These are phyloP conservation scores for Ophioninae sp. DNA, from an alignment of 2,888 invertebrate genomes.

Conservation along the genomic window DNA sequence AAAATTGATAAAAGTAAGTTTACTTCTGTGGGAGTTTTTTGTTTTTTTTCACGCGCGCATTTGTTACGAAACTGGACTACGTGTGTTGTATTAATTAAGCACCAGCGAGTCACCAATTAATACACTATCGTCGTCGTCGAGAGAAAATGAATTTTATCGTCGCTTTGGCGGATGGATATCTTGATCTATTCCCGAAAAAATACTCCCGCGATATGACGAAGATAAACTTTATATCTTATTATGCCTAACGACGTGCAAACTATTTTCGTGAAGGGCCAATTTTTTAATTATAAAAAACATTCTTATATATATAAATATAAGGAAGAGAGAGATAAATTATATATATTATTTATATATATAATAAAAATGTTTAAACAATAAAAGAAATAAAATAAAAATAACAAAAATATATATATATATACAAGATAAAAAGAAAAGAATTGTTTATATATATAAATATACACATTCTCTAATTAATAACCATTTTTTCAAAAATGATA, in stretches of 20 bases:
- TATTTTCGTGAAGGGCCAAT: background rate
- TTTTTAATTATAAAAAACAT: too few relatives aligned
- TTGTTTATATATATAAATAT: too few relatives aligned
- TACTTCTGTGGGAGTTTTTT: background rate
- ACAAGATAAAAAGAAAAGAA: too few relatives aligned
- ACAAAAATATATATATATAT: too few relatives aligned
- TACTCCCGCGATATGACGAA: background rate
- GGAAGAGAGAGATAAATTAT: too few relatives aligned
- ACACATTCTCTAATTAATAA: too few relatives aligned
- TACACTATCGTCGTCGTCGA: background rate
- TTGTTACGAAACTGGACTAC: conserved; percentile 57
- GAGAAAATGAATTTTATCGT: conserved; percentile 28
- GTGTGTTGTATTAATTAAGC: conserved; percentile 51
- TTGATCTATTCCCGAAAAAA: conserved; percentile 13
- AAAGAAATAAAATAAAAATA: too few relatives aligned
- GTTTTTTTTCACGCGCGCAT: conserved; percentile 51
- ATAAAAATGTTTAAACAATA: too few relatives aligned
- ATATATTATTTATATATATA: too few relatives aligned
- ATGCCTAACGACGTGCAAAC: background rate
- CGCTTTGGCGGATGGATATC: conserved; percentile 21
- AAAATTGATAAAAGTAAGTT: background rate
- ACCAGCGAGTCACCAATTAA: conserved; percentile 47
- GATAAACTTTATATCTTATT: conserved; percentile 15
- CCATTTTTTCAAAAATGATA: background rate
- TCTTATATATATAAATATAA: too few relatives aligned